Evolutionary conservation across 2,113 vertebrate species (phyloP).

Genomic region (Hemichromis elongatus): DNA sequence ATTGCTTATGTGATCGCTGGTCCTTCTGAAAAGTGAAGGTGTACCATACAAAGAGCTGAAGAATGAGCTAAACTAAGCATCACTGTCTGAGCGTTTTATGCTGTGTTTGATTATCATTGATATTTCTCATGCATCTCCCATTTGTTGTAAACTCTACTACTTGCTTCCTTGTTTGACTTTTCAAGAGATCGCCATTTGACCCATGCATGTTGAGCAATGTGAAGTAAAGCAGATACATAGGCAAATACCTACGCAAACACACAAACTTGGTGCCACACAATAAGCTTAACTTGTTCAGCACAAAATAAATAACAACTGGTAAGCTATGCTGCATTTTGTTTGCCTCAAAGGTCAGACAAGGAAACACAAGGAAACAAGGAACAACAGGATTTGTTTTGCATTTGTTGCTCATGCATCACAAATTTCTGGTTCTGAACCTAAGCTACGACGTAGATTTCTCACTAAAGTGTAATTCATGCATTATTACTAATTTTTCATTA

Average conservation of each 20-base stretch:
- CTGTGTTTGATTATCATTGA: neutral
- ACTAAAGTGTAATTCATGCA: neutral
- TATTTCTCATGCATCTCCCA: neutral
- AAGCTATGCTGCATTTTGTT: neutral
- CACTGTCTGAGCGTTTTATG: neutral
- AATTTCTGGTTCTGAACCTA: neutral
- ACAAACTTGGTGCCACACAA: neutral
- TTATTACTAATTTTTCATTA: neutral
- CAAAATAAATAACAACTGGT: neutral
- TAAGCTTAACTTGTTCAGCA: neutral
- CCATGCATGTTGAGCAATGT: neutral
- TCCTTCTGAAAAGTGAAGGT: neutral
- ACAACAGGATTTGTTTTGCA: neutral
- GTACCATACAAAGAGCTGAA: neutral
- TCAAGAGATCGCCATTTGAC: neutral
- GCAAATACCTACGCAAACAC: neutral
- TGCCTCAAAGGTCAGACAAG: neutral
- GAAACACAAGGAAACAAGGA: neutral
- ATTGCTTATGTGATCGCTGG: neutral
- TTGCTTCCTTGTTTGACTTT: neutral
- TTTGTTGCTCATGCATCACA: neutral
- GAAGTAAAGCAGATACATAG: neutral
- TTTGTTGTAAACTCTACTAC: neutral
- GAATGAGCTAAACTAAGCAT: neutral
- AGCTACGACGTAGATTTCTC: fast-evolving